A percentile compares a stretch with the other conserved stretches of the same genome.
phyloP scores from a whole-genome alignment of 2,797 vertebrate genomes.

The Chromobotia macracanthus region DNA sequence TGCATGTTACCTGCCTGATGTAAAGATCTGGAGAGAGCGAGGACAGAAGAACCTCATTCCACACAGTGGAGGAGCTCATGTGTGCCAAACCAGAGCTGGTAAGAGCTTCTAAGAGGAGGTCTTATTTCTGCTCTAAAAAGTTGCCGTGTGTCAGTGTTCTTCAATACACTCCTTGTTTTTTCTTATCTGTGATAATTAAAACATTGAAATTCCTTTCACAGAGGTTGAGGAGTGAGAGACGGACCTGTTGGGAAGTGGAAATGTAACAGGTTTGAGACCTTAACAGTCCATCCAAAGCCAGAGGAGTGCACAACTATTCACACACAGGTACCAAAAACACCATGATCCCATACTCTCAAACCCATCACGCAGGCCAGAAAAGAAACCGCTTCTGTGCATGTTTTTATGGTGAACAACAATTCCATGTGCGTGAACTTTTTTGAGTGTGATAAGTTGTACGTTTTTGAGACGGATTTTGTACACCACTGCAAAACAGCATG shows the following conservation, averaged over 20 bases:
- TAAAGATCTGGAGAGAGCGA: slow-evolving; percentile 45
- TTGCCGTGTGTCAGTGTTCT: slow-evolving; percentile 65
- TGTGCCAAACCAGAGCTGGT: slow-evolving; percentile 64
- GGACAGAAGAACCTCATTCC: slow-evolving; percentile 39
- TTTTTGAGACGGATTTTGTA: too few species aligned
- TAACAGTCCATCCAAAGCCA: slow-evolving; percentile 74
- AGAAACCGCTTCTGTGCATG: slow-evolving; percentile 30
- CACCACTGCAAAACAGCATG: too few species aligned
- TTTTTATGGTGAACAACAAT: slow-evolving; percentile 33
- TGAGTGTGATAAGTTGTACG: neutral
- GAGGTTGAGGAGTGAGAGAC: slow-evolving; percentile 65
- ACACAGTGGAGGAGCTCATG: slow-evolving; percentile 35
- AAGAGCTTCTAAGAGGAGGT: slow-evolving; percentile 74
- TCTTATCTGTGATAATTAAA: slow-evolving; percentile 82
- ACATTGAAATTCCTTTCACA: slow-evolving; percentile 78
- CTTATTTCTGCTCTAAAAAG: slow-evolving; percentile 72
- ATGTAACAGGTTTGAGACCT: slow-evolving; percentile 67
- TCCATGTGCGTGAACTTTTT: neutral
- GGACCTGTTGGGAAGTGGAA: slow-evolving; percentile 70
- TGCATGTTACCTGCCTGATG: slow-evolving; percentile 46
- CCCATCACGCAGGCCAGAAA: slow-evolving; percentile 35
- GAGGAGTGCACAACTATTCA: slow-evolving; percentile 60
- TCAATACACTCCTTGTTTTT: slow-evolving; percentile 75
- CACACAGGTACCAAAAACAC: slow-evolving; percentile 59
- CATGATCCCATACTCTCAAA: slow-evolving; percentile 56